phyloP scores from a whole-genome alignment of 2,888 invertebrate species.

The Drosophila paracracens region DNA sequence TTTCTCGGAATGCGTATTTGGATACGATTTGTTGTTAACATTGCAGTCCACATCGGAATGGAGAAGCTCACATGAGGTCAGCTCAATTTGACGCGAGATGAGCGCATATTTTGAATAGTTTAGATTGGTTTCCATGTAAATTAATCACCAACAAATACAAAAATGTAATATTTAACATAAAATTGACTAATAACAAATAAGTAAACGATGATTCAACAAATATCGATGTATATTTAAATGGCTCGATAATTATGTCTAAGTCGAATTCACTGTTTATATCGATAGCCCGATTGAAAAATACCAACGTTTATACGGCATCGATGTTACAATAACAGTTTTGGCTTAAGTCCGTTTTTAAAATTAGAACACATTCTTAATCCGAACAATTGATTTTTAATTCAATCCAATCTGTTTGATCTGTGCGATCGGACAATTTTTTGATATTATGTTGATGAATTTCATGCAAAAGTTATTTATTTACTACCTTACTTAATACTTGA shows the following conservation, averaged over 20 bases:
- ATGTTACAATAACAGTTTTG: background rate
- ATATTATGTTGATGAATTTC: background rate
- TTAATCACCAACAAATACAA: slow-evolving; percentile 30
- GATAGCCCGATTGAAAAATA: background rate
- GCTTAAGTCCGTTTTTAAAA: background rate
- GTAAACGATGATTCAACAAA: slow-evolving; percentile 15
- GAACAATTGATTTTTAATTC: background rate
- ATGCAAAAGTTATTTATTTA: background rate
- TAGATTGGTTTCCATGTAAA: slow-evolving; percentile 49
- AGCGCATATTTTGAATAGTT: slow-evolving; percentile 66
- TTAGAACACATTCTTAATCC: background rate
- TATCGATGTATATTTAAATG: slow-evolving; percentile 25
- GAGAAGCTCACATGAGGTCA: slow-evolving; percentile 44
- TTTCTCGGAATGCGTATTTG: slow-evolving; percentile 26
- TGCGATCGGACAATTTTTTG: background rate
- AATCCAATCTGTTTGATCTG: background rate
- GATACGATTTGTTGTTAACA: slow-evolving; percentile 14
- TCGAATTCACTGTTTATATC: background rate
- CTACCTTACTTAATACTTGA: background rate
- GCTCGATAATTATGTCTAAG: background rate
- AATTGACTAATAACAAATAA: slow-evolving; percentile 50
- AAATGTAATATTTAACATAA: slow-evolving; percentile 43
- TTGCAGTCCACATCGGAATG: slow-evolving; percentile 26
- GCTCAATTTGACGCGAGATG: slow-evolving; percentile 45
- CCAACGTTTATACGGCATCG: background rate